Evolutionary conservation across 2,888 invertebrate species (phyloP).

Genomic region (Papilio gigon): DNA sequence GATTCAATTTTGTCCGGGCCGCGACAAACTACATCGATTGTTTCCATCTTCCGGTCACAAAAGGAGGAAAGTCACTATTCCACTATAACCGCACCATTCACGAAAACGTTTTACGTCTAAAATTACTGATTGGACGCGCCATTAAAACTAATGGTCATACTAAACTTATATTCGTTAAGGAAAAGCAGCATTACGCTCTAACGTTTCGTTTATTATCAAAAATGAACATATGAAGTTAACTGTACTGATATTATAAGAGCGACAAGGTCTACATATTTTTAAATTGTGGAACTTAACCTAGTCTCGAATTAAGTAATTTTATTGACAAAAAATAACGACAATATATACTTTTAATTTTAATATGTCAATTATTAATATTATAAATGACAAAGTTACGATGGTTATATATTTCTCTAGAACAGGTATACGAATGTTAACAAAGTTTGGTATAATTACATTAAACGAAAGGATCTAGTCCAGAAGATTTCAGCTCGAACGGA

Average conservation of each 20-base stretch:
- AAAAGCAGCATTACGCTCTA: slow-evolving; percentile 9
- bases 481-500: too few relatives aligned
- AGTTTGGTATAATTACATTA: too few relatives aligned
- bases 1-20: slow-evolving; percentile 75
- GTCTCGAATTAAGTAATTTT: too few relatives aligned
- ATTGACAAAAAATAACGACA: too few relatives aligned
- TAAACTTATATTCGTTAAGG: slow-evolving; percentile 31
- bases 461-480: too few relatives aligned
- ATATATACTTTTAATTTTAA: too few relatives aligned
- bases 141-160: slow-evolving; percentile 40
- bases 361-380: too few relatives aligned
- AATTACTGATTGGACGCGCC: slow-evolving; percentile 32
- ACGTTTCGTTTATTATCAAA: slow-evolving; percentile 24
- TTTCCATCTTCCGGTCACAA: slow-evolving; percentile 79
- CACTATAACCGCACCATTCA: slow-evolving; percentile 37
- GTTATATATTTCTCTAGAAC: too few relatives aligned
- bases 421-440: too few relatives aligned
- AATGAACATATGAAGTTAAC: slow-evolving; percentile 1
- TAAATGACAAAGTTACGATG: too few relatives aligned
- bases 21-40: slow-evolving; percentile 79
- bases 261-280: background rate
- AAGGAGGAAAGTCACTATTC: slow-evolving; percentile 54
- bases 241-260: background rate
- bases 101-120: slow-evolving; percentile 33
- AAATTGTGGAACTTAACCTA: too few relatives aligned